These are phyloP conservation scores for Limnephilus lunatus DNA, from an alignment of 2,888 invertebrate species.

Conservation along the genomic window DNA sequence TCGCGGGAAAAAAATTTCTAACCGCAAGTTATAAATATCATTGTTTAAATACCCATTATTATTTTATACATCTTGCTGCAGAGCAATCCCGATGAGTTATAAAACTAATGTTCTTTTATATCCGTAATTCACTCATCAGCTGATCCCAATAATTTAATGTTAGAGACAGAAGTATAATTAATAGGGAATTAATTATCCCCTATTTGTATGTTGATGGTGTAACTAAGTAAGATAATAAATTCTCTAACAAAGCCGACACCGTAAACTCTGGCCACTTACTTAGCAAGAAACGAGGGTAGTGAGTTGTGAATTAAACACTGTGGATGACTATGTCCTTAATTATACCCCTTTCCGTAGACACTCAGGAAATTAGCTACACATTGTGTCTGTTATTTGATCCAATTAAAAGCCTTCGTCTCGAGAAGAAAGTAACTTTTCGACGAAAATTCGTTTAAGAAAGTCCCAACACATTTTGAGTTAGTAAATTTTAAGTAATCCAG, in stretches of 20 bases:
- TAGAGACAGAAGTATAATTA: neutral
- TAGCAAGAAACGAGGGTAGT: conserved; percentile 1
- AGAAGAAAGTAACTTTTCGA: neutral
- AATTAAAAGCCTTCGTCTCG: neutral
- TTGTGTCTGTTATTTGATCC: conserved; percentile 22
- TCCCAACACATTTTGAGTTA: neutral
- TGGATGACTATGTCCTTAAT: conserved; percentile 29
- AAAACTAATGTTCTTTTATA: too few relatives aligned
- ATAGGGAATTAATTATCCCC: neutral
- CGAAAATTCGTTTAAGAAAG: neutral
- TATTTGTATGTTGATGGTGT: neutral
- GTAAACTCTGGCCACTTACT: neutral
- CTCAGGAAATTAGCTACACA: conserved; percentile 25
- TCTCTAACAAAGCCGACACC: neutral
- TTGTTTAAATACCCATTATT: too few relatives aligned
- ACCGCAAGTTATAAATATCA: too few relatives aligned
- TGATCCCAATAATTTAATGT: too few relatives aligned
- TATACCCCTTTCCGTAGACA: neutral
- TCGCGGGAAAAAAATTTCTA: too few relatives aligned
- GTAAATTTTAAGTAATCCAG: neutral
- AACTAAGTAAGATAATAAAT: neutral
- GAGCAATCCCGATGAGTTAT: too few relatives aligned
- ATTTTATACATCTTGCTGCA: too few relatives aligned
- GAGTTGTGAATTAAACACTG: conserved; percentile 15
- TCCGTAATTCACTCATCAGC: too few relatives aligned